A percentile compares a stretch with the other conserved stretches of the same genome.
Evolutionary conservation across 2,797 vertebrate species (phyloP).

Genomic region (Malacoraja senta): DNA sequence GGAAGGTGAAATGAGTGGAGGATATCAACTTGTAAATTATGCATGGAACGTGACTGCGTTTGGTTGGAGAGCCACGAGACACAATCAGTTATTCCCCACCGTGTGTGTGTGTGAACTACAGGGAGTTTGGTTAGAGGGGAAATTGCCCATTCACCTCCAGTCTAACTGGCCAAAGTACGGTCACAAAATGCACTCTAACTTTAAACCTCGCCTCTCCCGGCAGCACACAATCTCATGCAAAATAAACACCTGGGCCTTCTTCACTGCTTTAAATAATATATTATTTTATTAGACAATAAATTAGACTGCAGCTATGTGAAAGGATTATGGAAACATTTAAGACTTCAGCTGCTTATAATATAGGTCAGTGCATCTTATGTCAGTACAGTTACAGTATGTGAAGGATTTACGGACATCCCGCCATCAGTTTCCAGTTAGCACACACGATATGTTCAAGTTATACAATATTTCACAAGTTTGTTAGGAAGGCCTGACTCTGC

Average conservation of each 20-base stretch:
- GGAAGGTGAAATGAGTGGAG: no score
- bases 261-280: conserved; percentile 35
- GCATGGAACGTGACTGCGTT: no score
- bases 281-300: conserved; percentile 37
- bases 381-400: conserved; percentile 31
- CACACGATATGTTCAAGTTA: conserved; percentile 20
- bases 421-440: neutral
- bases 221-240: neutral
- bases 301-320: conserved; percentile 29
- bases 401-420: conserved; percentile 19
- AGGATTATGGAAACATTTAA: conserved; percentile 27
- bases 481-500: neutral
- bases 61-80: no score
- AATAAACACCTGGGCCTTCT: neutral
- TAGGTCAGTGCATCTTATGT: conserved; percentile 29
- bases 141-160: no score
- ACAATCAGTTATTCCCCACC: no score
- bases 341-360: conserved; percentile 34
- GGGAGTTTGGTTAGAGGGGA: no score
- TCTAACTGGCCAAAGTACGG: no score
- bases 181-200: neutral
- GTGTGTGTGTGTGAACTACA: no score
- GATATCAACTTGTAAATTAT: no score
- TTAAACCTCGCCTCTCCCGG: neutral
- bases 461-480: conserved; percentile 5